Percentiles rank a stretch among this genome's conserved stretches.
phyloP scores from a whole-genome alignment of 2,888 invertebrate species.

The Monopis laevigella region DNA sequence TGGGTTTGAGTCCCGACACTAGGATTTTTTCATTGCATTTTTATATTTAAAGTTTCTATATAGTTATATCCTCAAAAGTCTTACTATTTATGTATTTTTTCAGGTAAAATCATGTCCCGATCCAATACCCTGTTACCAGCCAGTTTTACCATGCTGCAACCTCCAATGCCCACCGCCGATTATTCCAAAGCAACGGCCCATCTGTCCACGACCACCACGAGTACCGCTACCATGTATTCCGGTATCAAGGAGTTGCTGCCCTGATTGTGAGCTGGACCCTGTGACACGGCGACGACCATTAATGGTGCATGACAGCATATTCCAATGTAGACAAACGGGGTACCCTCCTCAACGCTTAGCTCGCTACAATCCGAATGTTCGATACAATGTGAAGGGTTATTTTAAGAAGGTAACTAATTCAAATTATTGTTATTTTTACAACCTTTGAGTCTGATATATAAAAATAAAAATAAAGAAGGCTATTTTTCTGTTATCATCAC shows the following conservation, averaged over 20 bases:
- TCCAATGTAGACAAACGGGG: constrained; percentile 25
- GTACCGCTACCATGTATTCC: constrained; percentile 57
- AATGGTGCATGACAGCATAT: constrained; percentile 65
- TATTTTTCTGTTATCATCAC: too few relatives aligned
- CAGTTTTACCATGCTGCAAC: constrained; percentile 51
- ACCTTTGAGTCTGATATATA: neutral
- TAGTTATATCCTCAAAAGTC: constrained; percentile 15
- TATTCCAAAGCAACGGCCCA: constrained; percentile 52
- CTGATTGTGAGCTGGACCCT: constrained; percentile 52
- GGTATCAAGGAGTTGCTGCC: constrained; percentile 50
- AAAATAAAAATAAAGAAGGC: too few relatives aligned
- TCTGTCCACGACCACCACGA: constrained; percentile 53
- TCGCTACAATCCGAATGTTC: constrained; percentile 34
- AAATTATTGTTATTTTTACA: neutral
- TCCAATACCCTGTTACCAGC: constrained; percentile 48
- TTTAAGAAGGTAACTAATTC: constrained; percentile 32
- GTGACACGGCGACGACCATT: constrained; percentile 66
- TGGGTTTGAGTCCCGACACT: too few relatives aligned
- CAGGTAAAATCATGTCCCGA: constrained; percentile 49
- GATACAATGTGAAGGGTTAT: constrained; percentile 42
- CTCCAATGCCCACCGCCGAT: constrained; percentile 65
- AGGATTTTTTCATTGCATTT: neutral
- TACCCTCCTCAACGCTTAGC: constrained; percentile 34
- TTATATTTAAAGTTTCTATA: neutral
- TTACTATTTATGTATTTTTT: constrained; percentile 18